phyloP scores from a whole-genome alignment of 2,113 vertebrate genomes.

The Hiodon tergisus region DNA sequence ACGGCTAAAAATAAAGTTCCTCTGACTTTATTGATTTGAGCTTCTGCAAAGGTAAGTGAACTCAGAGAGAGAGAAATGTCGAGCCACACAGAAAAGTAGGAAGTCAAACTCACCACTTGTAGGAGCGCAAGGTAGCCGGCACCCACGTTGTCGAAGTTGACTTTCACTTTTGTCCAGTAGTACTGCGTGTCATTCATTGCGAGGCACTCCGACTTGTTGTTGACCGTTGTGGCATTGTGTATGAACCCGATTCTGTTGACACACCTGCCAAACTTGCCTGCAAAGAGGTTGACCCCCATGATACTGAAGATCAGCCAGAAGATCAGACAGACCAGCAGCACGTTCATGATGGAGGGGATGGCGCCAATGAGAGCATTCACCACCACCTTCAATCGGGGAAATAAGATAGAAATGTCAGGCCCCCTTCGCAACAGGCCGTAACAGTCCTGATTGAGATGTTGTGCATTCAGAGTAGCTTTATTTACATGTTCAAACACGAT shows the following conservation, averaged over 20 bases:
- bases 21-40: slow-evolving; percentile 33
- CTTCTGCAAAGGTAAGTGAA: background rate
- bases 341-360: slow-evolving; percentile 99
- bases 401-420: slow-evolving; percentile 13
- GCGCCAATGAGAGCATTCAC: slow-evolving; percentile 95
- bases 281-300: slow-evolving; percentile 97
- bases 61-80: slow-evolving; percentile 25
- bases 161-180: slow-evolving; percentile 95
- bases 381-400: slow-evolving; percentile 72
- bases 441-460: background rate
- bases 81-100: slow-evolving; percentile 9
- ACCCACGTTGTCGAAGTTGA: slow-evolving; percentile 97
- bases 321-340: slow-evolving; percentile 95
- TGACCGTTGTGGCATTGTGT: slow-evolving; percentile 67
- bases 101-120: slow-evolving; percentile 82
- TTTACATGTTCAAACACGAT: too few relatives aligned
- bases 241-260: slow-evolving; percentile 77
- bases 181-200: slow-evolving; percentile 67
- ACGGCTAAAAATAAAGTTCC: slow-evolving; percentile 41
- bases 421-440: background rate
- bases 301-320: slow-evolving; percentile 99
- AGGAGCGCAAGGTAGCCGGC: slow-evolving; percentile 92
- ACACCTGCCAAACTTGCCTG: slow-evolving; percentile 92
- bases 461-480: too few relatives aligned
- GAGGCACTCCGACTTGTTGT: slow-evolving; percentile 83